phyloP scores from a whole-genome alignment of 2,113 vertebrate species.

The Zapornia atra region DNA sequence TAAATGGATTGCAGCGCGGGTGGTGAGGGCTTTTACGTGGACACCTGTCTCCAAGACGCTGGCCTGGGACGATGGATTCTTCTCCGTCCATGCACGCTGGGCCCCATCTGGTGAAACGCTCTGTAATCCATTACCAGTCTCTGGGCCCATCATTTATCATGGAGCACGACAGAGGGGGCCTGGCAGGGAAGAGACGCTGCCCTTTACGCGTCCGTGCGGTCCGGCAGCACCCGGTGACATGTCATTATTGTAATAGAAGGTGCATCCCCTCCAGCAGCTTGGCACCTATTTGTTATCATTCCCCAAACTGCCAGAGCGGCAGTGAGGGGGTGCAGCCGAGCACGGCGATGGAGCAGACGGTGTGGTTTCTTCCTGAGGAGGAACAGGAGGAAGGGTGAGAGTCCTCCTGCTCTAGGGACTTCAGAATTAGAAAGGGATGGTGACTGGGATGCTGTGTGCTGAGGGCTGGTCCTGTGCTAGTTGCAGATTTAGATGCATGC shows the following conservation, averaged over 20 bases:
- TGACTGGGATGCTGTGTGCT: neutral
- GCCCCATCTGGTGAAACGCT: constrained; percentile 30
- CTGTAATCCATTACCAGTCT: neutral
- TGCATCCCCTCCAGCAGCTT: neutral
- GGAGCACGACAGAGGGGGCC: neutral
- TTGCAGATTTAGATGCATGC: fast-evolving
- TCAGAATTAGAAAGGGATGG: neutral
- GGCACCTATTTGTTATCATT: constrained; percentile 36
- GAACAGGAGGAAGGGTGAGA: neutral
- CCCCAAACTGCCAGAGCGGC: neutral
- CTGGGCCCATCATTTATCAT: neutral
- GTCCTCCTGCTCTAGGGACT: neutral
- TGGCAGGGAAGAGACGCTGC: constrained; percentile 39
- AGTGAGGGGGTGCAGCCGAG: neutral
- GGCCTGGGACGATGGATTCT: constrained; percentile 7
- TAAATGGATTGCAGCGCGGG: neutral
- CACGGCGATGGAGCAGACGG: neutral
- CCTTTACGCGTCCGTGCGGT: neutral
- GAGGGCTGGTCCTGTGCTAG: neutral
- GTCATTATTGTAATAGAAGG: neutral
- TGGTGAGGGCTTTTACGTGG: neutral
- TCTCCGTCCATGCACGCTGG: neutral
- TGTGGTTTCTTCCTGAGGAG: fast-evolving
- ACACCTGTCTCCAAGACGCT: neutral
- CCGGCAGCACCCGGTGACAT: neutral